A percentile compares a stretch with the other conserved stretches of the same genome.
Conservation (phyloP, 2,113 vertebrate genomes). For the Eublepharis macularius region DNA sequence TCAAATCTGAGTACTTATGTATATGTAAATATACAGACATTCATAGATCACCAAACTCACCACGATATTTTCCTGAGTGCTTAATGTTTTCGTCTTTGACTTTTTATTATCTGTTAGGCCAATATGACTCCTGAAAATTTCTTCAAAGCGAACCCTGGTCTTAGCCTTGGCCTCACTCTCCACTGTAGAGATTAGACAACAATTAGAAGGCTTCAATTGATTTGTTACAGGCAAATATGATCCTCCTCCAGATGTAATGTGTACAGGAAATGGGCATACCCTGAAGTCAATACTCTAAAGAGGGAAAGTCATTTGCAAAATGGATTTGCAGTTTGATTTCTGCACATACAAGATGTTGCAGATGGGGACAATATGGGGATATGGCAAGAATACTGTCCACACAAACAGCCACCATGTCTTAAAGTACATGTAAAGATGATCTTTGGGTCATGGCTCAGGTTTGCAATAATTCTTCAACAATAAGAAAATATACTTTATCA, state of each 20-base stretch:
- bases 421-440: background rate
- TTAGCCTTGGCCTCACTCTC: constrained; percentile 88
- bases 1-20: background rate
- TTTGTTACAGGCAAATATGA: background rate
- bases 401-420: background rate
- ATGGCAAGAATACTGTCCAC: background rate
- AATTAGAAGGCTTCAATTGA: constrained; percentile 6
- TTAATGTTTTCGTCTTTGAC: constrained; percentile 73
- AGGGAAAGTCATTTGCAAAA: background rate
- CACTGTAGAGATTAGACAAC: constrained; percentile 71
- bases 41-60: constrained; percentile 70
- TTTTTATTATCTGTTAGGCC: constrained; percentile 73
- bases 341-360: background rate
- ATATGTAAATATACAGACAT: background rate
- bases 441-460: background rate
- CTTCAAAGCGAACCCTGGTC: constrained; percentile 88
- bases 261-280: background rate
- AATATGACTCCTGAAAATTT: constrained; percentile 83
- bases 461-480: background rate
- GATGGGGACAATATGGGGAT: background rate
- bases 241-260: background rate
- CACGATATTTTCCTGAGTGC: constrained; percentile 78
- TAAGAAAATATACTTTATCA: constrained; percentile 10
- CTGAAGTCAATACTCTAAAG: background rate
- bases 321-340: background rate